These are phyloP conservation scores for Etheostoma spectabile DNA, from an alignment of 2,113 vertebrate genomes.

Conservation along the genomic window DNA sequence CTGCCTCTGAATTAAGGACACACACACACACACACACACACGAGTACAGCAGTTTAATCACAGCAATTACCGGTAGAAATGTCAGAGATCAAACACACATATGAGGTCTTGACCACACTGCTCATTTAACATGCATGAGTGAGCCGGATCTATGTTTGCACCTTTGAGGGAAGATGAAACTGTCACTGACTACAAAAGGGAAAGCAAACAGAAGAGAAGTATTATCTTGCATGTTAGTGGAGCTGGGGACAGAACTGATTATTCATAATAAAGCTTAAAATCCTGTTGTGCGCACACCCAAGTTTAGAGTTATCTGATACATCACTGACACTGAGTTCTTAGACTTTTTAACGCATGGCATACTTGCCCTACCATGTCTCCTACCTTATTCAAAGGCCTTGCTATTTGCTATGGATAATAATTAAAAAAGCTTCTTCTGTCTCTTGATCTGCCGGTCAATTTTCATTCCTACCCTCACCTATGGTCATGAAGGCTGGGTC, in stretches of 20 bases:
- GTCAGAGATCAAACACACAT: conserved; percentile 68
- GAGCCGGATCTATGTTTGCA: conserved; percentile 15
- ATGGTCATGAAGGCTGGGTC: no score
- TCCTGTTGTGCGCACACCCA: conserved; percentile 2
- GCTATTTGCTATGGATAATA: background rate
- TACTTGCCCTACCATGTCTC: background rate
- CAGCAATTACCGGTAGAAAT: conserved; percentile 70
- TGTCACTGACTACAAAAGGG: background rate
- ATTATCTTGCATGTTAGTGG: background rate
- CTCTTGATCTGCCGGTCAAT: no score
- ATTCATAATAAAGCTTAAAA: conserved; percentile 5
- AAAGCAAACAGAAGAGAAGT: conserved; percentile 3
- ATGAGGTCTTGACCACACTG: conserved; percentile 26
- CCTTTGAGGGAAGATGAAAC: conserved; percentile 28
- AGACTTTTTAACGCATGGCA: background rate
- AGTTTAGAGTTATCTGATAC: background rate
- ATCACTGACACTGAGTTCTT: background rate
- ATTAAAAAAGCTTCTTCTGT: background rate
- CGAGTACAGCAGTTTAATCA: conserved; percentile 38
- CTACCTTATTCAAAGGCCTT: background rate
- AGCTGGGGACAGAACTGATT: background rate
- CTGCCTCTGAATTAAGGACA: conserved; percentile 43
- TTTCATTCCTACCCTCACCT: no score
- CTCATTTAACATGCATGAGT: conserved; percentile 47
- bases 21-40: conserved; percentile 8